These are phyloP conservation scores for Atractosteus spatula DNA, from an alignment of 2,113 vertebrate genomes.

Conservation along the genomic window DNA sequence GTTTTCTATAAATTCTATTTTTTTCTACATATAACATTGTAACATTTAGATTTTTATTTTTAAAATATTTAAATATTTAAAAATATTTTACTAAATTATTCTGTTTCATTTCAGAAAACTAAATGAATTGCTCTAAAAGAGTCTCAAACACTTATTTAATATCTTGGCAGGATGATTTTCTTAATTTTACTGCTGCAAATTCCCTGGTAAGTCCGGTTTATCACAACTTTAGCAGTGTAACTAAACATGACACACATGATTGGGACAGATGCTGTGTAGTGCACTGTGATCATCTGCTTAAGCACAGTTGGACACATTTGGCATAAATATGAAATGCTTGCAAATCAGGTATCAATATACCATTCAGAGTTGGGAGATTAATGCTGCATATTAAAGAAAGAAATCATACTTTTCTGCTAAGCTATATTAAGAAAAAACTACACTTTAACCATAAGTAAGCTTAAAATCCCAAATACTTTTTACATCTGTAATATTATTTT, in stretches of 20 bases:
- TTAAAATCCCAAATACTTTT: background rate
- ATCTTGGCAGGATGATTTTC: background rate
- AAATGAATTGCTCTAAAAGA: too few relatives aligned
- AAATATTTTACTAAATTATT: too few relatives aligned
- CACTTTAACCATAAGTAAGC: background rate
- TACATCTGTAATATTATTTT: background rate
- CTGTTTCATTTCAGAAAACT: too few relatives aligned
- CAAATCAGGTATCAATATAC: slow-evolving; percentile 35
- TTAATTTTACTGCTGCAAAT: background rate
- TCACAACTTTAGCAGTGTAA: slow-evolving; percentile 6
- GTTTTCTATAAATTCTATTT: too few relatives aligned
- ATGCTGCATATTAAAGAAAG: slow-evolving; percentile 1
- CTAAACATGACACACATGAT: slow-evolving; percentile 29
- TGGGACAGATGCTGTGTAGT: slow-evolving; percentile 30
- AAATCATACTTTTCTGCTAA: slow-evolving; percentile 5
- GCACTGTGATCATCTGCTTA: slow-evolving; percentile 34
- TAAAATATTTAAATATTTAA: too few relatives aligned
- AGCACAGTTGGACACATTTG: slow-evolving; percentile 26
- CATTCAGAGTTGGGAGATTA: slow-evolving; percentile 17
- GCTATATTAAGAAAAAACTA: background rate
- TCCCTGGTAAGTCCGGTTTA: background rate
- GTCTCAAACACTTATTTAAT: background rate
- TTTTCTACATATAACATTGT: too few relatives aligned
- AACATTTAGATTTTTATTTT: too few relatives aligned
- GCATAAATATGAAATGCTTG: slow-evolving; percentile 38